Evolutionary conservation across 2,113 vertebrate genomes (phyloP).

Genomic region (Hippolais icterina): DNA sequence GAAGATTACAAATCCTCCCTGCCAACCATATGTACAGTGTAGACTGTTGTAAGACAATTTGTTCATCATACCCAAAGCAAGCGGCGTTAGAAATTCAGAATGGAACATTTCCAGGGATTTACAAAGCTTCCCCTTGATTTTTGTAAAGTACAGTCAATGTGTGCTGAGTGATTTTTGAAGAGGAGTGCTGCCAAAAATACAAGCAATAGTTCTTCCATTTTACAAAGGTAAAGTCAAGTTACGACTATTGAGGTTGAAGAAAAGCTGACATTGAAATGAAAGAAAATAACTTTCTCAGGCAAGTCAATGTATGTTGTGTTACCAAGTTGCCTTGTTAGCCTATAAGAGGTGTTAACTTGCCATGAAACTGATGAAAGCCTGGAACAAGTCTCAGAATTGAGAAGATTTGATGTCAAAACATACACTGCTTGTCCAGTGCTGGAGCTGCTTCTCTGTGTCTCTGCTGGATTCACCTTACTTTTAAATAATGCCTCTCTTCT

Average conservation of each 20-base stretch:
- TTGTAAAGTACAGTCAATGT: neutral
- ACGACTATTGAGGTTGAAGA: neutral
- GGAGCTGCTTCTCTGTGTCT: neutral
- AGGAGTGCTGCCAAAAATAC: neutral
- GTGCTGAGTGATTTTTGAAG: neutral
- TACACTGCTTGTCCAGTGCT: neutral
- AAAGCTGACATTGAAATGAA: neutral
- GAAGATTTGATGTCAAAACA: neutral
- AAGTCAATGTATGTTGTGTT: neutral
- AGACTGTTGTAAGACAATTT: slow-evolving; percentile 12
- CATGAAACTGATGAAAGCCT: neutral
- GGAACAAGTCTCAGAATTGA: neutral
- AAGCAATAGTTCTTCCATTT: neutral
- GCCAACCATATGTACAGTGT: neutral
- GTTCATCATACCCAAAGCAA: neutral
- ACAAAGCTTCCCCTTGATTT: neutral
- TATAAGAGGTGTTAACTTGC: neutral
- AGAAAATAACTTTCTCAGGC: neutral
- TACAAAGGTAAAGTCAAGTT: neutral
- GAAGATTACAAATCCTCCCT: slow-evolving; percentile 3
- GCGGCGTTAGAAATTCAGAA: neutral
- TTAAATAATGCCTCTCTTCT: neutral
- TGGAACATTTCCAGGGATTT: slow-evolving; percentile 12
- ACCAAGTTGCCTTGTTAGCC: neutral
- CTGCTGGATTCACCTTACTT: neutral